Evolutionary conservation across 2,113 vertebrate species (phyloP), one percentile per base, ranked within the genome.

Genomic region (Fulica atra): DNA sequence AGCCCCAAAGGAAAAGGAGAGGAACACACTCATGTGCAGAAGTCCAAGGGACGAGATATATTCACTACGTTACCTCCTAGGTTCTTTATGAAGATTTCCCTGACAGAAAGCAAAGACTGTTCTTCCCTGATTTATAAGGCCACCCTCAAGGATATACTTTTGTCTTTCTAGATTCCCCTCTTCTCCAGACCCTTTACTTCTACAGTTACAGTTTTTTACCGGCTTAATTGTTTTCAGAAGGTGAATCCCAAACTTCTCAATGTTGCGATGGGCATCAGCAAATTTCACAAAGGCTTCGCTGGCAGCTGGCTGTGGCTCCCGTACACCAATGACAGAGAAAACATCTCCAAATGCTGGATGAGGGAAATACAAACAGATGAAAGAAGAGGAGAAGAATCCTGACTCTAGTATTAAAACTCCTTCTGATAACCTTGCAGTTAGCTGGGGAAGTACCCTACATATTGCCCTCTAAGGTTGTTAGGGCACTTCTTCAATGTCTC

Each of bases 211-310:
- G 64, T 72, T 91, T 59, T 66, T 98, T 96, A 99, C 99, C 61
- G 99, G 99, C 93, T 99, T 99, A 97, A 99, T 98, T 81, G 99
- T 99, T 96, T 99, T 99, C 44, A 99, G 98, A 16, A 99, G 99
- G 95, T 98, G 98, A 94, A 99, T 99, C 60, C 99, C 99, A 33
- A 98, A 99, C 94, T 99, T 99, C 98, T 99, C 99, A 21, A 99
- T 99, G 98, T 86, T 99, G 92, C 99, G 99, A 95, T 99, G 99
- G 68, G 99, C 99, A 36, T 99, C 99, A 2, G 99, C 99, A 64
- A 99, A 99, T 96, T 99, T 99, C 69, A 99, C 99, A n/a, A 99
- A 99, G 5, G 99, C 99, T 96, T 99, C 99, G 13, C 99, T 99
- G 48, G 99, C 99, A 11, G 99, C 98, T 20, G 99, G 99, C 81